Evolutionary conservation across 2,888 invertebrate genomes (phyloP), one percentile per base, ranked within the genome.

Genomic region (Hypolimnas misippus): DNA sequence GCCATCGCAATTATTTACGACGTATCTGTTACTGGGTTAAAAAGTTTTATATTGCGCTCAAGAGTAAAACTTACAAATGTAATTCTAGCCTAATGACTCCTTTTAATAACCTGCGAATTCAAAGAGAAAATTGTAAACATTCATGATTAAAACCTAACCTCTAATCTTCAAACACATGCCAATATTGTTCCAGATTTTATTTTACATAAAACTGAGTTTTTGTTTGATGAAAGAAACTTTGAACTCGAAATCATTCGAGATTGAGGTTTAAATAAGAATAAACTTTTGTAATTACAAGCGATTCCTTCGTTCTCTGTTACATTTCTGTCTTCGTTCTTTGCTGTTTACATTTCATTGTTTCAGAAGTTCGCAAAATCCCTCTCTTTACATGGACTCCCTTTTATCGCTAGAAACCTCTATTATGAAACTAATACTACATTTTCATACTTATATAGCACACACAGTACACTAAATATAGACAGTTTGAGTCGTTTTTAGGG

Each of bases 251-350:
- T 52, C 38, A 54, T 50, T 54, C 49, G 21, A 33, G 29, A 55
- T 53, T 63, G 33, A 56, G 55, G 52, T 59, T 63, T 59, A 46
- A 63, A 65, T 57, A 50, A 57, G 57, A 53, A 40, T 55, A 46
- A 65, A 65, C 59, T 65, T 65, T 59, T 53, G 38, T 65, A 63
- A 63, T 65, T 59, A 59, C 59, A 52, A 58, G 35, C 49, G 52
- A 52, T 55, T 29, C 33, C n/a, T 19, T 49, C 33, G n/a, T n/a
- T n/a, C n/a, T n/a, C n/a, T n/a, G 52, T 61, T 51, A 44, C 42
- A 38, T n/a, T n/a, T n/a, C n/a, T 17, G n/a, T 42, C 31, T 42
- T 49, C 46, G 17, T 49, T 40, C 16, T 40, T 56, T 35, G 21
- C 10, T 62, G 53, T 62, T 65, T 57, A 35, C 31, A 53, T 53